Evolutionary conservation across 2,113 vertebrate genomes (phyloP).

Genomic region (Phrynocephalus versicolor): DNA sequence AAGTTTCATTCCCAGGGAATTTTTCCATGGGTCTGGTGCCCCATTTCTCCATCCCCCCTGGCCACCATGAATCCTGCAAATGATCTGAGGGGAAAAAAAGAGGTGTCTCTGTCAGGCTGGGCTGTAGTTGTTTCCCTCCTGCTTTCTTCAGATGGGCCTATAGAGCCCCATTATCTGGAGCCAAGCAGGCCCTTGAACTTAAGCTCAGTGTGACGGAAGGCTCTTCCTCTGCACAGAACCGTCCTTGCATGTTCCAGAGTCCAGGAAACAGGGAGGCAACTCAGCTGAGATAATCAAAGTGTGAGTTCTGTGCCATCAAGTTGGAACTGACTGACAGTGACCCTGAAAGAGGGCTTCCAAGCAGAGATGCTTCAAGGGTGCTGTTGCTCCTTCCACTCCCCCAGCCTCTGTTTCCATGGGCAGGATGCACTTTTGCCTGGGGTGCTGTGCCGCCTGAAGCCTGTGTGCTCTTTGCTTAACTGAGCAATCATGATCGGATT

Average conservation of each 20-base stretch:
- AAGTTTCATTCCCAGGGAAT: neutral
- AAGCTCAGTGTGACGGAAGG: neutral
- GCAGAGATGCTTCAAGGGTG: too few species aligned
- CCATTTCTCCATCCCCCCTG: neutral
- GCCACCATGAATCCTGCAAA: neutral
- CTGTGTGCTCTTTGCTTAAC: neutral
- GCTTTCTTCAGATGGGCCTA: too few species aligned
- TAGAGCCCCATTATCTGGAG: neutral
- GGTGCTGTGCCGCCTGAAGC: neutral
- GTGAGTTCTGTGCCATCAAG: too few species aligned
- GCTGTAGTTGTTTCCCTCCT: neutral
- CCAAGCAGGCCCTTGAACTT: neutral
- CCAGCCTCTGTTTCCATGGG: too few species aligned
- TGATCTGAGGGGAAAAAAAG: too few species aligned
- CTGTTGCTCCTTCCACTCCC: too few species aligned
- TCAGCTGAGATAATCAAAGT: too few species aligned
- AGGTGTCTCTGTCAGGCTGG: too few species aligned
- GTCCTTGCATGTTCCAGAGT: neutral
- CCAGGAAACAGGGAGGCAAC: neutral
- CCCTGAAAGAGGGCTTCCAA: too few species aligned
- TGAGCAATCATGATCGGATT: neutral
- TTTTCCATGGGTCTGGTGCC: neutral
- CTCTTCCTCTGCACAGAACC: neutral
- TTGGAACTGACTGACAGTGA: too few species aligned
- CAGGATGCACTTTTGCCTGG: neutral